These are phyloP conservation scores for Ischnus inquisitorius DNA, from an alignment of 2,888 invertebrate species.

Conservation along the genomic window DNA sequence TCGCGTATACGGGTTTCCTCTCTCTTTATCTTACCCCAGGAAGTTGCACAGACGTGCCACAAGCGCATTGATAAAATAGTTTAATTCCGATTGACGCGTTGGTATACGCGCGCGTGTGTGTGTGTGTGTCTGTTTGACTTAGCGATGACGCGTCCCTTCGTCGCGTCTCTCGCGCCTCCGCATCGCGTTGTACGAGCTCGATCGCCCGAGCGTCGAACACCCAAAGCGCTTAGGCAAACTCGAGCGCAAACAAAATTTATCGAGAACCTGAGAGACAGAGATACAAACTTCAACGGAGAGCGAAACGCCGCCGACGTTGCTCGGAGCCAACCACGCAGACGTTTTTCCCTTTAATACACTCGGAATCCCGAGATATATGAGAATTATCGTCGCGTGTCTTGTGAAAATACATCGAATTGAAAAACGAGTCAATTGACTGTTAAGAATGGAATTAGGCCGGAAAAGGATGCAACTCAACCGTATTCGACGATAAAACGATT, in stretches of 20 bases:
- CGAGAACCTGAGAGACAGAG: neutral
- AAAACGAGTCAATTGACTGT: too few relatives aligned
- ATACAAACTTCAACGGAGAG: conserved; percentile 2
- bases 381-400: too few relatives aligned
- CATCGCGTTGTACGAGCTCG: conserved; percentile 41
- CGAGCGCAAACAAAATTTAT: conserved; percentile 65
- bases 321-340: conserved; percentile 43
- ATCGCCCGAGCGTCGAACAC: conserved; percentile 6
- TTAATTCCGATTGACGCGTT: conserved; percentile 69
- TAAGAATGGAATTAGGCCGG: too few relatives aligned
- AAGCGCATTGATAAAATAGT: conserved; percentile 70
- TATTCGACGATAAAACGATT: neutral
- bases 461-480: too few relatives aligned
- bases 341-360: neutral
- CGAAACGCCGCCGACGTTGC: conserved; percentile 28
- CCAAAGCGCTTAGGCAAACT: conserved; percentile 54
- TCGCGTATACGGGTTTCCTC: conserved; percentile 30
- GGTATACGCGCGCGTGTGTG: neutral
- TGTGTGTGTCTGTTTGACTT: conserved; percentile 35
- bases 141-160: conserved; percentile 44
- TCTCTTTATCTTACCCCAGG: conserved; percentile 64
- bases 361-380: too few relatives aligned
- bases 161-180: conserved; percentile 24
- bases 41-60: conserved; percentile 72
- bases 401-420: too few relatives aligned